phyloP scores from a whole-genome alignment of 2,113 vertebrate species.

The Siphamia tubifer region DNA sequence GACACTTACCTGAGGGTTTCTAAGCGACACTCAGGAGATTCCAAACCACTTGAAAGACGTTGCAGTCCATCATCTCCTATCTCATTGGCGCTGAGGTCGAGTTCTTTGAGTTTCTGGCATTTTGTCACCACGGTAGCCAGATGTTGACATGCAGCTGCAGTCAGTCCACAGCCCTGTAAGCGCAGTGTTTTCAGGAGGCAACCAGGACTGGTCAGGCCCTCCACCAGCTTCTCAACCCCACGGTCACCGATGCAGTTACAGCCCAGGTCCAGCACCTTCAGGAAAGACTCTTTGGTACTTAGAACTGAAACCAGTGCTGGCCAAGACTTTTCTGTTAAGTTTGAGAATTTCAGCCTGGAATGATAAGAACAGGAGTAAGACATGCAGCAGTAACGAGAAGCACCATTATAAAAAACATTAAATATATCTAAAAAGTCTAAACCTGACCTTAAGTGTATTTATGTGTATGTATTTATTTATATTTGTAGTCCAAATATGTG shows the following conservation, averaged over 20 bases:
- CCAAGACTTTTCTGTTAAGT: conserved; percentile 56
- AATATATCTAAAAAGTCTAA: no score
- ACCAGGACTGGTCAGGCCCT: conserved; percentile 12
- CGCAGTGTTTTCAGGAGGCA: conserved; percentile 40
- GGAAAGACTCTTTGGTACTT: conserved; percentile 10
- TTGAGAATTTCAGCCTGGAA: conserved; percentile 52
- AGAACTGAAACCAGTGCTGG: conserved; percentile 27
- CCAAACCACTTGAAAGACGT: conserved; percentile 30
- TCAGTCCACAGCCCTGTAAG: conserved; percentile 29
- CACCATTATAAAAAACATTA: no score
- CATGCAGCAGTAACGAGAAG: neutral
- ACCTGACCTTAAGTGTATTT: no score
- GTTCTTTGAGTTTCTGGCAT: conserved; percentile 11
- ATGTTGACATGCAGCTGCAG: conserved; percentile 3
- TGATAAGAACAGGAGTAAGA: neutral
- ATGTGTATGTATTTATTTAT: no score
- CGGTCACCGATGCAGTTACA: conserved; percentile 50
- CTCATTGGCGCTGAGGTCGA: conserved; percentile 55
- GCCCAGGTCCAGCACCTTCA: conserved; percentile 59
- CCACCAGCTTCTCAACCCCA: conserved; percentile 20
- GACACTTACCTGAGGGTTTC: conserved; percentile 50
- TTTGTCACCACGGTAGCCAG: conserved; percentile 9
- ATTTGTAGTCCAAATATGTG: no score
- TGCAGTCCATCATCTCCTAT: conserved; percentile 36
- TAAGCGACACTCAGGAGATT: conserved; percentile 29